Conservation (phyloP, 1,140 invertebrate genomes). For the Drosophila paulistorum region DNA sequence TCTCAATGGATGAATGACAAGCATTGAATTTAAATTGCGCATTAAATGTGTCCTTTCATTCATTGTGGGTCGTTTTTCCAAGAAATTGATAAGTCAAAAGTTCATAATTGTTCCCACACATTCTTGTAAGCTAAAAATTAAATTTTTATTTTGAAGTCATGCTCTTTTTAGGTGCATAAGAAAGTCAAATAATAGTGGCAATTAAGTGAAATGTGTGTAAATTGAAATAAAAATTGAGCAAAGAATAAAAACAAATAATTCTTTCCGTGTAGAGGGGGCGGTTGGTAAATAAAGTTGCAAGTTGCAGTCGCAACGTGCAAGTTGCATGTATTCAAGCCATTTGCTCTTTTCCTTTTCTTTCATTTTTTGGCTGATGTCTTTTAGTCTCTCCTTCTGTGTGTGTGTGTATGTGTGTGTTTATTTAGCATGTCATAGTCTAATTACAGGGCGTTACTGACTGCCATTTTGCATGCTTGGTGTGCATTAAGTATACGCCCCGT, state of each 20-base stretch:
- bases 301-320: constrained; percentile 21
- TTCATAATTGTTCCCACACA: constrained; percentile 67
- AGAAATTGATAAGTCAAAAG: constrained; percentile 78
- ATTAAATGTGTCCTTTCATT: constrained; percentile 62
- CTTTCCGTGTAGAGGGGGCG: constrained; percentile 12
- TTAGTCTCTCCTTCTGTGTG: neutral
- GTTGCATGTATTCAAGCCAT: constrained; percentile 59
- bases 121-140: neutral
- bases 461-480: constrained; percentile 68
- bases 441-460: constrained; percentile 75
- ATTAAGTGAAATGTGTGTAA: constrained; percentile 48
- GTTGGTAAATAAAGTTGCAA: neutral
- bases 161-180: neutral
- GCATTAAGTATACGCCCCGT: constrained; percentile 64
- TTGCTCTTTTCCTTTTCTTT: constrained; percentile 25
- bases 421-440: constrained; percentile 74
- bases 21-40: constrained; percentile 80
- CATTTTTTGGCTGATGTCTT: neutral
- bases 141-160: neutral
- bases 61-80: constrained; percentile 45
- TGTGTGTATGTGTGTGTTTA: constrained; percentile 38
- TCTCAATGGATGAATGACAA: constrained; percentile 28
- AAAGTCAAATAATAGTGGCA: neutral
- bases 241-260: constrained; percentile 49
- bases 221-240: constrained; percentile 63